Base-by-base conservation (phyloP, 2,888 invertebrate species). In the Heliothis peltigera region DNA sequence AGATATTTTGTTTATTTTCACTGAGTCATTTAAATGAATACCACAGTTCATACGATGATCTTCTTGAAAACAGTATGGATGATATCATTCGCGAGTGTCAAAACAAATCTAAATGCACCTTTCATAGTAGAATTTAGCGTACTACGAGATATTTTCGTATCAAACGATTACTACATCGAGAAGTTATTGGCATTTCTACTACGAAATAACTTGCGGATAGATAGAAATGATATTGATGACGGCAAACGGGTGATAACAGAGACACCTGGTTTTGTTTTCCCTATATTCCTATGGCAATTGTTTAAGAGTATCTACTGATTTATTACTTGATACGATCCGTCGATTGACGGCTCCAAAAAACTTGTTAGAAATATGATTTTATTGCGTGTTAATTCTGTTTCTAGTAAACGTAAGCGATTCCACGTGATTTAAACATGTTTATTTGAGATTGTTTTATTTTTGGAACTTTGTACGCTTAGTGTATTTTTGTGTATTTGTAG, bases 361-460 rank as follows among this genome's bases (percentile, higher is more conserved):
- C 72, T 73, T 79, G 74, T 76, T 76, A 76, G 63, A 77, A 82
- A 78, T 76, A 75, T 71, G 54, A 70, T 80, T 84, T 83, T 84
- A 83, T 83, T 76, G 68, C 70, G 73, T 80, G 83, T 79, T 80
- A 82, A 81, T 84, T 83, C 70, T 61, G 55, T 64, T 64, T 69
- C 66, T 73, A 67, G 63, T 62, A 42, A 52, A 19, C 62, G 64
- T 66, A 49, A 75, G 59, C 60, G 55, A 67, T 79, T 65, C 60
- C 56, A 22, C 62, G 46, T 71, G 63, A 78, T 80, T 69, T 70
- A 71, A 60, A 39, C 47, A 19, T 78, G 71, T 76, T 78, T 80
- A 70, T 78, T 80, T 76, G 59, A 48, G 10, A 35, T 64, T 49
- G 56, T 10, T 21, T 57, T 79, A 72, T 72, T 59, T 71, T 67